These are phyloP conservation scores for Mormyrus hasselquistii DNA, from an alignment of 2,797 vertebrate species.

Conservation along the genomic window DNA sequence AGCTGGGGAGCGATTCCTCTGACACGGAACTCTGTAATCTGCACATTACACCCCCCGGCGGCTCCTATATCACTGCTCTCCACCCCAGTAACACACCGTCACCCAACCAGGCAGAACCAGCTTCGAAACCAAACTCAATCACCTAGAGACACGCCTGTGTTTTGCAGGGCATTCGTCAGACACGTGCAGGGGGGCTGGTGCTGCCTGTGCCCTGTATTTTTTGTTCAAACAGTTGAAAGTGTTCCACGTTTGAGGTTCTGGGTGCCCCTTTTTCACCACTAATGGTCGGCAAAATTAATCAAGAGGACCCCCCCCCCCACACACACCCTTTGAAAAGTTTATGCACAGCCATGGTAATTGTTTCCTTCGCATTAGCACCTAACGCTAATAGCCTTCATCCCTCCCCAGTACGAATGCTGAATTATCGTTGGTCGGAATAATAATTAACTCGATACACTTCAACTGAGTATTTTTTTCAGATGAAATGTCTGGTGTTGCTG, in stretches of 20 bases:
- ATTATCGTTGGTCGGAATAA: background rate
- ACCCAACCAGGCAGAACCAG: background rate
- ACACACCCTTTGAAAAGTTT: background rate
- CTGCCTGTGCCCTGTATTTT: background rate
- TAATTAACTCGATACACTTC: slow-evolving; percentile 15
- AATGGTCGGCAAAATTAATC: background rate
- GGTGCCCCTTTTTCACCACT: background rate
- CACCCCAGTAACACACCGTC: background rate
- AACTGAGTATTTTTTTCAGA: slow-evolving; percentile 20
- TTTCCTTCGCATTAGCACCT: background rate
- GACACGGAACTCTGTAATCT: background rate
- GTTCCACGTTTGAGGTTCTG: background rate
- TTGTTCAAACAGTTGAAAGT: background rate
- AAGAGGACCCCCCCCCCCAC: background rate
- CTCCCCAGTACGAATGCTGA: background rate
- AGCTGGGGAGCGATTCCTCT: background rate
- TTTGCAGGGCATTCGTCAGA: background rate
- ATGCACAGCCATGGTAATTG: background rate
- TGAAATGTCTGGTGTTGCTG: background rate
- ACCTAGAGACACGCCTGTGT: background rate
- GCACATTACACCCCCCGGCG: background rate
- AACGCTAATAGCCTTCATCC: background rate
- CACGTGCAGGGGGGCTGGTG: background rate
- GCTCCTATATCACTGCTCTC: background rate
- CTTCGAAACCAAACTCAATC: background rate